Percentiles rank a stretch among this genome's conserved stretches.
Evolutionary conservation across 1,140 invertebrate genomes (phyloP).

Genomic region (Teleogryllus occipitalis): DNA sequence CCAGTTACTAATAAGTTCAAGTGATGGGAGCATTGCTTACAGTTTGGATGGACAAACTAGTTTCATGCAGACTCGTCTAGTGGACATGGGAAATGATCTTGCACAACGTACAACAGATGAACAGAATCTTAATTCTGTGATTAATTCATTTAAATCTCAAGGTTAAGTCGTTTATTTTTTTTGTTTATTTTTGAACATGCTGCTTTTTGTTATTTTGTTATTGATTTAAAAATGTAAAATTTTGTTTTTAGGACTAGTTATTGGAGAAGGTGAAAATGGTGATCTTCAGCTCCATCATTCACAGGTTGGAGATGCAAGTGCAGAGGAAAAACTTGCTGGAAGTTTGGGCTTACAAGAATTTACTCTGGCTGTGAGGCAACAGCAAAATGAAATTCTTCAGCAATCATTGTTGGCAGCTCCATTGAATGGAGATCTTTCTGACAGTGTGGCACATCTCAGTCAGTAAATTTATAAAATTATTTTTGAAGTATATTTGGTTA

Average conservation of each 20-base stretch:
- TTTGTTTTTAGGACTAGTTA: not conserved
- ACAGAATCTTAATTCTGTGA: not conserved
- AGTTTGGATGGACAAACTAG: not conserved
- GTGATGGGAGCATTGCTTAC: conserved; percentile 16
- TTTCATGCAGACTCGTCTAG: not conserved
- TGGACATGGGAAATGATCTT: not conserved
- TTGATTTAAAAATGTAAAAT: not conserved
- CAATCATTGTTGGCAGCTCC: not conserved
- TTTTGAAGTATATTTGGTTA: not conserved
- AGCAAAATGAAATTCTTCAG: not conserved
- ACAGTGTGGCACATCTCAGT: not conserved
- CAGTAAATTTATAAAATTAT: not conserved
- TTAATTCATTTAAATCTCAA: not conserved
- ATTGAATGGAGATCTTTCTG: not conserved
- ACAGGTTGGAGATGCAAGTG: not conserved
- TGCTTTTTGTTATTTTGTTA: not conserved
- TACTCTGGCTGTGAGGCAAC: not conserved
- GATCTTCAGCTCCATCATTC: not conserved
- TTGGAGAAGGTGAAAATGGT: not conserved
- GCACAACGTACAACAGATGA: not conserved
- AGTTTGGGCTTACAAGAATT: not conserved
- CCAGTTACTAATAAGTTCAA: conserved; percentile 14
- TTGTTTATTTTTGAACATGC: not conserved
- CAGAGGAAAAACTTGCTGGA: not conserved
- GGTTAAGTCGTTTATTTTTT: not conserved